A percentile compares a stretch with the other conserved stretches of the same genome.
Conservation (phyloP, 2,797 vertebrate genomes). For the Holocentrus rufus region DNA sequence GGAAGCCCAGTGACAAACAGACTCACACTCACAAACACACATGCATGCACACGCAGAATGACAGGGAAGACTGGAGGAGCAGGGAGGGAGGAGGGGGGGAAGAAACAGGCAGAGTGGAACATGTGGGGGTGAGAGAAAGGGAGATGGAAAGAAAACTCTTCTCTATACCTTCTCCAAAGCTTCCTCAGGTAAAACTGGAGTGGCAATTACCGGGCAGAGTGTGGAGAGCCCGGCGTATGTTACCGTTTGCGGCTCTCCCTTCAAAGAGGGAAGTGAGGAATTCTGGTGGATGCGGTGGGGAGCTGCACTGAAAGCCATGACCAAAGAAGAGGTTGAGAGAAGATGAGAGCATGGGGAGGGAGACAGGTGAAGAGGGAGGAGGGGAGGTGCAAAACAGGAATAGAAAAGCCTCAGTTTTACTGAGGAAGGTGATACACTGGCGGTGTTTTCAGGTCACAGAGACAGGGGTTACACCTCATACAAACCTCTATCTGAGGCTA, state of each 20-base stretch:
- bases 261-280: slow-evolving; percentile 66
- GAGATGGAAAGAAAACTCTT: slow-evolving; percentile 27
- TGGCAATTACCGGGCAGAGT: slow-evolving; percentile 50
- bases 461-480: not conserved
- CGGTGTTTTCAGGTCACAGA: not conserved
- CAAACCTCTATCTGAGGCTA: not conserved
- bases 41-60: not conserved
- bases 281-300: slow-evolving; percentile 44
- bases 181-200: slow-evolving; percentile 56
- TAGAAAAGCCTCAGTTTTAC: slow-evolving; percentile 39
- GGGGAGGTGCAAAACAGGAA: slow-evolving; percentile 20
- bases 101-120: not conserved
- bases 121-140: slow-evolving; percentile 21
- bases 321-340: slow-evolving; percentile 45
- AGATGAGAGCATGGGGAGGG: slow-evolving; percentile 55
- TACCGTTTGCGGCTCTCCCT: slow-evolving; percentile 54
- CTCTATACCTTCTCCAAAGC: slow-evolving; percentile 7
- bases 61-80: no score
- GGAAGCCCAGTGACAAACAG: slow-evolving; percentile 72
- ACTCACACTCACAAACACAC: slow-evolving; percentile 2
- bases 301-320: slow-evolving; percentile 55
- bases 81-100: not conserved
- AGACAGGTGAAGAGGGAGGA: not conserved
- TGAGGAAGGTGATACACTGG: slow-evolving; percentile 33
- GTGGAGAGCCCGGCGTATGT: slow-evolving; percentile 41